Evolutionary conservation across 2,888 invertebrate species (phyloP), one percentile per base, ranked within the genome.

Genomic region (Erpobdella octoculata): DNA sequence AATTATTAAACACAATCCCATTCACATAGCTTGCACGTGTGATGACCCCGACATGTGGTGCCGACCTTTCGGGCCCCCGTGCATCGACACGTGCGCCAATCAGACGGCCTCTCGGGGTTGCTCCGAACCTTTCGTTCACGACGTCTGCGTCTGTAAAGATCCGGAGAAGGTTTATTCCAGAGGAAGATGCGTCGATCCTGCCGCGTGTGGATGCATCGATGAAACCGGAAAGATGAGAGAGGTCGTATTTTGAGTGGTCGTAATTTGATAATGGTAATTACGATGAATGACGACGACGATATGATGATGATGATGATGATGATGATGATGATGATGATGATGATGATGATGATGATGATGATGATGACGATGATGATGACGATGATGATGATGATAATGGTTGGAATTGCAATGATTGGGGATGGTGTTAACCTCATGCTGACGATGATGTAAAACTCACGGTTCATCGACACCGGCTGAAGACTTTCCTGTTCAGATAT

Each of bases 311-410:
- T n/a, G n/a, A n/a, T n/a, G n/a, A n/a, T n/a, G n/a, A 62, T 62
- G 62, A 62, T 33, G 28, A 62, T 28, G 62, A 62, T 62, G 62
- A 62, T 62, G 35, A 62, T 33, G 62, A 28, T 62, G 62, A 28
- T 62, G 62, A 28, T 62, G 62, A 62, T 62, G 62, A 62, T 62
- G 62, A 62, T 8, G 62, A 62, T 62, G 62, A 28, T 62, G 62
- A 28, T 62, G 62, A 28, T 62, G 35, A 62, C 31, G 62, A 28
- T 62, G 62, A 62, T 8, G 35, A 62, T 62, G 62, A n/a, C 33
- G 62, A 28, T 62, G 35, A 62, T 62, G 62, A 25, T 62, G 62
- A 62, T 62, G 9, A 62, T 15, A 41, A 41, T n/a, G n/a, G n/a
- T n/a, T n/a, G n/a, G n/a, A n/a, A n/a, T n/a, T n/a, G n/a, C n/a